phyloP scores from a whole-genome alignment of 2,113 vertebrate genomes.

The Xenus cinereus region DNA sequence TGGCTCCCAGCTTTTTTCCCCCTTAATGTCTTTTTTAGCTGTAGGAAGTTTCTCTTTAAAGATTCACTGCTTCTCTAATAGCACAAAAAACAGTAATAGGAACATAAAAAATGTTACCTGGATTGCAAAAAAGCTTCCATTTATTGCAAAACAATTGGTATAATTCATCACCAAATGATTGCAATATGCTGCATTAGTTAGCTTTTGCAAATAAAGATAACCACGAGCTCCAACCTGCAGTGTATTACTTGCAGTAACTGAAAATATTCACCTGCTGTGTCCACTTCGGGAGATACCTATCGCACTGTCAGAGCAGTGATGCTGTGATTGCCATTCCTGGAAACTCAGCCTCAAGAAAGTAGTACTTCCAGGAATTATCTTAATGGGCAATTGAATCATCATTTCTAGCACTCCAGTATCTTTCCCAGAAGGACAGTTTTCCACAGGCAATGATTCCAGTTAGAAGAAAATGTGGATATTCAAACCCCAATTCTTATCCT shows the following conservation, averaged over 20 bases:
- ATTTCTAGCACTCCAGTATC: conserved; percentile 65
- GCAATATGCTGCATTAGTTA: conserved; percentile 45
- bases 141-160: conserved; percentile 61
- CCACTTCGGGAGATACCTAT: conserved; percentile 35
- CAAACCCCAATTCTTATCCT: not conserved
- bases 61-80: conserved; percentile 76
- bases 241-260: not conserved
- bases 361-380: conserved; percentile 70
- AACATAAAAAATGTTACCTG: conserved; percentile 69
- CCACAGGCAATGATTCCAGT: conserved; percentile 54
- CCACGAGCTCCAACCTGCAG: not conserved
- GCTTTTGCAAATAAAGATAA: conserved; percentile 64
- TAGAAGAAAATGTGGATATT: conserved; percentile 47
- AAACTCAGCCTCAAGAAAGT: conserved; percentile 48
- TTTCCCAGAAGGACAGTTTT: conserved; percentile 67
- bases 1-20: conserved; percentile 84
- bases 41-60: conserved; percentile 82
- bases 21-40: conserved; percentile 82
- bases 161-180: conserved; percentile 46
- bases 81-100: conserved; percentile 67
- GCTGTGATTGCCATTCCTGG: conserved; percentile 46
- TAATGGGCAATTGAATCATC: conserved; percentile 75
- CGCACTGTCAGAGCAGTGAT: not conserved
- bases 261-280: conserved; percentile 42
- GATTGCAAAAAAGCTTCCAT: conserved; percentile 50